Evolutionary conservation across 2,888 invertebrate species (phyloP).

Genomic region (Pristionchus maxplancki): DNA sequence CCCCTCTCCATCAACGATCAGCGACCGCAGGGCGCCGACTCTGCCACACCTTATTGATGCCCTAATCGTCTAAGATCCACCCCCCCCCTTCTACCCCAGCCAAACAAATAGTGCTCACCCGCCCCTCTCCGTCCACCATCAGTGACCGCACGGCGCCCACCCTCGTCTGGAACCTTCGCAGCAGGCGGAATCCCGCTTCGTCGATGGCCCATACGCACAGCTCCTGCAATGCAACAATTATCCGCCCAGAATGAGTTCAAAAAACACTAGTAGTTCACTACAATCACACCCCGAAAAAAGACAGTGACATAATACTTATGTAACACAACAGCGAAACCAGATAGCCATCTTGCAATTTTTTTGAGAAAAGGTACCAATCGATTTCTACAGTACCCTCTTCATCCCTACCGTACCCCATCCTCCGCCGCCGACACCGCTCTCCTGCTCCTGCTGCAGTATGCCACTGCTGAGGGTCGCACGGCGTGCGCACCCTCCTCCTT

Average conservation of each 20-base stretch:
- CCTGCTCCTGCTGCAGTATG: not conserved
- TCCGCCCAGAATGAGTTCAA: too few relatives aligned
- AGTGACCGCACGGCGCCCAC: constrained; percentile 31
- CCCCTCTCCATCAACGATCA: not conserved
- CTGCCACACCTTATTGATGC: too few relatives aligned
- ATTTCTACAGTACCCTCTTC: too few relatives aligned
- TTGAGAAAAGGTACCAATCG: too few relatives aligned
- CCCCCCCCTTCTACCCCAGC: too few relatives aligned
- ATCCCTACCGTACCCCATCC: constrained; percentile 30
- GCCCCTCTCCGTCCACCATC: not conserved
- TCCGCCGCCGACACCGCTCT: not conserved
- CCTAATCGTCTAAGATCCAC: too few relatives aligned
- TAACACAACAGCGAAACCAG: too few relatives aligned
- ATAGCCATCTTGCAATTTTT: too few relatives aligned
- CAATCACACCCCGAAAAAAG: too few relatives aligned
- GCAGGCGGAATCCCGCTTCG: not conserved
- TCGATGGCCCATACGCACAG: constrained; percentile 24
- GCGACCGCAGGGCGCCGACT: constrained; percentile 25
- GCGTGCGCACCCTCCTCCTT: constrained; percentile 11
- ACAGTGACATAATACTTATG: too few relatives aligned
- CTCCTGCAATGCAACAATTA: too few relatives aligned
- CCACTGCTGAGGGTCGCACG: constrained; percentile 40
- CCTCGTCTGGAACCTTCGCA: constrained; percentile 36
- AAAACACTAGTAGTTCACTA: too few relatives aligned
- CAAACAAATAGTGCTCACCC: not conserved